Evolutionary conservation across 2,113 vertebrate species (phyloP).

Genomic region (Hippocampus zosterae): DNA sequence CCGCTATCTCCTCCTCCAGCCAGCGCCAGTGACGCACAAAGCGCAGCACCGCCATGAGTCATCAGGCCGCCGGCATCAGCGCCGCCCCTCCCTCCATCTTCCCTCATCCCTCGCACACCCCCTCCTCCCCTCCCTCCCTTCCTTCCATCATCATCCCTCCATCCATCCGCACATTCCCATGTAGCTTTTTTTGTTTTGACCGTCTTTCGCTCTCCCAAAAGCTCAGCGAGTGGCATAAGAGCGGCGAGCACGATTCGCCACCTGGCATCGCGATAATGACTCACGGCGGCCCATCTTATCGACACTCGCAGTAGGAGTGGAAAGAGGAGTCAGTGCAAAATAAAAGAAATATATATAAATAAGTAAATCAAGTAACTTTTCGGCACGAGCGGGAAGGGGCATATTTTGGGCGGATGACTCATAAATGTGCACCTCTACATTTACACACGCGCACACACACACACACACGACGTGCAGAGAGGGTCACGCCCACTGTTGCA

Average conservation of each 20-base stretch:
- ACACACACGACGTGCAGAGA: slow-evolving; percentile 42
- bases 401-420: slow-evolving; percentile 72
- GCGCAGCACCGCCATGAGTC: slow-evolving; percentile 80
- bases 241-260: slow-evolving; percentile 55
- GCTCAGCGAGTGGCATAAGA: slow-evolving; percentile 19
- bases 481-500: slow-evolving; percentile 61
- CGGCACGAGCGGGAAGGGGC: slow-evolving; percentile 67
- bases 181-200: slow-evolving; percentile 57
- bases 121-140: slow-evolving; percentile 61
- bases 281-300: slow-evolving; percentile 69
- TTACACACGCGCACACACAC: too few species aligned
- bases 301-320: slow-evolving; percentile 25
- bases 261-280: slow-evolving; percentile 64
- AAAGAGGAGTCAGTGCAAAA: slow-evolving; percentile 35
- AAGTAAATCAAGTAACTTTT: slow-evolving; percentile 45
- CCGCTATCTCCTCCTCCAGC: slow-evolving; percentile 83
- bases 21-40: slow-evolving; percentile 80
- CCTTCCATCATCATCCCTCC: slow-evolving; percentile 65
- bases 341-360: too few species aligned
- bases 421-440: slow-evolving; percentile 56
- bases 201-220: slow-evolving; percentile 52
- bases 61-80: slow-evolving; percentile 79
- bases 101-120: neutral
- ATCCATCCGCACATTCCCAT: slow-evolving; percentile 65
- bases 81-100: slow-evolving; percentile 69